Base-by-base conservation (phyloP, 2,113 vertebrate species). In the Tyrannus savana region DNA sequence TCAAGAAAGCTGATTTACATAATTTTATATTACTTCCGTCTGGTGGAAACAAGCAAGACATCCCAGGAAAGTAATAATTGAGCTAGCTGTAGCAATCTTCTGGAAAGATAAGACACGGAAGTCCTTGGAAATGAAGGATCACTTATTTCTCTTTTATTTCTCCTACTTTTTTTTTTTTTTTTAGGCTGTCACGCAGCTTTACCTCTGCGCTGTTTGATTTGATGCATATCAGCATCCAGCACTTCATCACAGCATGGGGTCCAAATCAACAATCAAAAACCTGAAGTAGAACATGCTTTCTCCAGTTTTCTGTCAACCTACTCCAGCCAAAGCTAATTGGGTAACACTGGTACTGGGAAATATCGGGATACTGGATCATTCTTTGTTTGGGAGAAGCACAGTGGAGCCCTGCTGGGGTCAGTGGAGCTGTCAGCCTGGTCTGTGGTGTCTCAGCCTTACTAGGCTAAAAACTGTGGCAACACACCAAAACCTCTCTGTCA, bases 1-100 rank as follows among this genome's bases (percentile, higher is more conserved):
- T 99, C 98, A 98, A 98, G 98, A 98, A 95, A 92, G 94, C 89
- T 97, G 74, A 99, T 99, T 99, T 99, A 97, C 99, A 99, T 99
- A 99, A 99, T 99, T 98, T 97, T 97, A 88, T 90, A 98, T 98
- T 99, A 98, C 98, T 98, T 98, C 97, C 84, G 93, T 98, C 98
- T 98, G 97, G 97, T 98, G 97, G 97, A 98, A 98, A 96, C 94
- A 97, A 98, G 96, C 97, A 98, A 98, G 98, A 98, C 97, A 97
- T 97, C 96, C 86, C 76, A 85, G 81, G 97, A 93, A 95, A 97
- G 95, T 96, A 96, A 97, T 97, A 95, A 98, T 95, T 97, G 97
- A 97, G 94, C 76, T 97, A 85, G 77, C 93, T 97, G 84, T 74
- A 95, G 87, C 84, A 96, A 96, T 94, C 94, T 92, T 89, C 88